Percentiles rank a stretch among this genome's conserved stretches.
phyloP scores from a whole-genome alignment of 2,113 vertebrate genomes.

The Gymnobelideus leadbeateri region DNA sequence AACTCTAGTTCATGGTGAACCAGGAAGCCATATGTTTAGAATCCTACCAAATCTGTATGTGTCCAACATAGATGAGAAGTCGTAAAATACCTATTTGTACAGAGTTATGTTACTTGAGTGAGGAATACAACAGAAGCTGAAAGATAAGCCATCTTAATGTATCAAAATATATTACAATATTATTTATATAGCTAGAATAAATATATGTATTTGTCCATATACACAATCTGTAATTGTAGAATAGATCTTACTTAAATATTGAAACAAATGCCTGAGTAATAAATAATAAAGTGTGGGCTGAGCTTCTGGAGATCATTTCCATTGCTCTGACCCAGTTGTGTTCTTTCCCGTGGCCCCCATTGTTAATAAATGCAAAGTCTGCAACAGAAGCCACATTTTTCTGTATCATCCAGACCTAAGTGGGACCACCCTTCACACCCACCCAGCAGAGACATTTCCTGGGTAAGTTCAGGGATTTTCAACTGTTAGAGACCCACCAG shows the following conservation, averaged over 20 bases:
- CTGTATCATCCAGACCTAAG: background rate
- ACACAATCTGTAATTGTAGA: background rate
- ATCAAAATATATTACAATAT: background rate
- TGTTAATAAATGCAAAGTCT: background rate
- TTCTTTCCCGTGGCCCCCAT: background rate
- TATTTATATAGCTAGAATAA: background rate
- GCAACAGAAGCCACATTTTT: background rate
- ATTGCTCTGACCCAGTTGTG: background rate
- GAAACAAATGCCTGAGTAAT: background rate
- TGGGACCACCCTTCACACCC: background rate
- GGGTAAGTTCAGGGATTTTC: background rate
- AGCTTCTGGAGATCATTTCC: background rate
- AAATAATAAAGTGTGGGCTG: background rate
- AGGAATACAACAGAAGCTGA: background rate
- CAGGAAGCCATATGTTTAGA: background rate
- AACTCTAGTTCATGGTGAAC: background rate
- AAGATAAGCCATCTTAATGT: background rate
- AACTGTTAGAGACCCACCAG: background rate
- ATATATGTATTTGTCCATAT: background rate
- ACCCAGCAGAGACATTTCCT: background rate
- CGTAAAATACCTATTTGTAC: background rate
- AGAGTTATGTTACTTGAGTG: background rate
- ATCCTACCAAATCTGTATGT: background rate
- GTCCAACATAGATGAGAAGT: background rate
- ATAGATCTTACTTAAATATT: background rate